These are phyloP conservation scores for Euura lappo DNA, from an alignment of 1,140 invertebrate genomes.

Conservation along the genomic window DNA sequence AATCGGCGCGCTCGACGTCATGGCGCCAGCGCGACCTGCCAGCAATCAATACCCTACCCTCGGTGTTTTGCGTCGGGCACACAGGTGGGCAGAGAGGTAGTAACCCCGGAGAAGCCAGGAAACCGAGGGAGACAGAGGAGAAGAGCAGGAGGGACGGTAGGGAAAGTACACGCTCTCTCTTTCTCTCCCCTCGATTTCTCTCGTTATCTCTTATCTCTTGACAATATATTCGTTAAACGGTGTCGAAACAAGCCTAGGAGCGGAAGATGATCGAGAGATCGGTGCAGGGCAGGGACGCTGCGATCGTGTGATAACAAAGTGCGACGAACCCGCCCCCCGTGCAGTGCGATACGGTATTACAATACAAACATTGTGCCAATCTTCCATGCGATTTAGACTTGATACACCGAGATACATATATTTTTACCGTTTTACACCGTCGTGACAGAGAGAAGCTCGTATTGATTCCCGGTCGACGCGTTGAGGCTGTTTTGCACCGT, in stretches of 20 bases:
- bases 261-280: too few relatives aligned
- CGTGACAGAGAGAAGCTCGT: too few relatives aligned
- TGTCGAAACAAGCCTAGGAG: neutral
- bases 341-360: too few relatives aligned
- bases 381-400: too few relatives aligned
- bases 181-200: neutral
- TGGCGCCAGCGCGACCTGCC: neutral
- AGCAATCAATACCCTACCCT: neutral
- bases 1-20: neutral
- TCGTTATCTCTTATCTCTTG: neutral
- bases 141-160: neutral
- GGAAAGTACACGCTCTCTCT: slow-evolving; percentile 4
- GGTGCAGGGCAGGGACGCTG: too few relatives aligned
- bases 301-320: too few relatives aligned
- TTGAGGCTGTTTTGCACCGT: too few relatives aligned
- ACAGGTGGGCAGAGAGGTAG: neutral
- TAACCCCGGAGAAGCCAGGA: slow-evolving; percentile 7
- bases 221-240: neutral
- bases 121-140: slow-evolving; percentile 12
- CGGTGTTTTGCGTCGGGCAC: neutral
- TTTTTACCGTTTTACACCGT: too few relatives aligned
- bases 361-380: too few relatives aligned
- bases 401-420: too few relatives aligned
- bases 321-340: too few relatives aligned
- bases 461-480: too few relatives aligned